Evolutionary conservation across 1,140 invertebrate species (phyloP), one percentile per base, ranked within the genome.

Genomic region (Macrotrachela quadricornifera): DNA sequence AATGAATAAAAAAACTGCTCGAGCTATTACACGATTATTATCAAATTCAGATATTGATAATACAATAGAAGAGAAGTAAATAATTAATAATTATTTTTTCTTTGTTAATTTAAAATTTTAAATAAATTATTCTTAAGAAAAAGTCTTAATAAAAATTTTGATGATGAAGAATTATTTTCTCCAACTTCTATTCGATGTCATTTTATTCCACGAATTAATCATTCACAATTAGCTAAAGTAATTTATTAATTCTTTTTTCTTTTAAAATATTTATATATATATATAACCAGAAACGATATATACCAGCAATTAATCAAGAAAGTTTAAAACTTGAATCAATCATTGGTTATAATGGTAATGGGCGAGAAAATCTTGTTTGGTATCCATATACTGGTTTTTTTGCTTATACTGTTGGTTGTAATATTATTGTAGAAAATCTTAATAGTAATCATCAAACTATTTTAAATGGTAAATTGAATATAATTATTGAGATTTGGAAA

Each of bases 271-370:
- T 30, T 30, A 4, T 8, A 4, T 30, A 30, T 4, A 2, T 30
- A 57, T 58, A 21, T 57, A 57, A 58, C 17, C 56, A 69, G 66
- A 60, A 63, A 53, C 57, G 67, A 21, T 69, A 68, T 50, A 61
- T 61, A 49, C 65, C 65, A 4, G 65, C 65, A n/a, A 64, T 64
- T 9, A 64, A 67, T 41, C 64, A 69, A 56, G 64, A 65, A 36
- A 66, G 67, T 11, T 47, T 69, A 16, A 60, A 59, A 45, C 57
- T 70, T 39, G 61, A 59, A 18, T 63, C 64, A 56, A 61, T 66
- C 6, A 63, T 70, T 47, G 68, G 68, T 6, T 70, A 64, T 47
- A 70, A 68, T 62, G 66, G 68, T 0, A 66, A 66, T 61, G 43
- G 40, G 17, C 39, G 37, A 21, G 36, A 56, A 36, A 46, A 49